Conservation (phyloP, 2,113 vertebrate species). For the Bungarus multicinctus region DNA sequence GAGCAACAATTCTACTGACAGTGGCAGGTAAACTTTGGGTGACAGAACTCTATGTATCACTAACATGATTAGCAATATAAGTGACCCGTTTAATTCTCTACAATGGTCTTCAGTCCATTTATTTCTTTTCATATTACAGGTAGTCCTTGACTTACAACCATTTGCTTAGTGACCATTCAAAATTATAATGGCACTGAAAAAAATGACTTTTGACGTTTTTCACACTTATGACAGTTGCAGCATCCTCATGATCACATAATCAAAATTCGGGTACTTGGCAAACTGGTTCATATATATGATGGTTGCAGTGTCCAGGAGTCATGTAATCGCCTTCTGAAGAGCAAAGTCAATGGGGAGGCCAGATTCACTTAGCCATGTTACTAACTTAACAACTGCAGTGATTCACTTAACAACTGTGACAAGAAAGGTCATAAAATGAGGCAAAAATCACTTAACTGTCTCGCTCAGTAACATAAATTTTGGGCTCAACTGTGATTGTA, state of each 20-base stretch:
- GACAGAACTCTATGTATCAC: background rate
- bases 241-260: background rate
- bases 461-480: background rate
- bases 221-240: background rate
- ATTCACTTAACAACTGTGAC: background rate
- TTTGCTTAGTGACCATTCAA: background rate
- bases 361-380: background rate
- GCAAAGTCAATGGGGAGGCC: background rate
- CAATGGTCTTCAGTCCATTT: background rate
- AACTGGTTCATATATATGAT: background rate
- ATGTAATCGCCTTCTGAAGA: background rate
- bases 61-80: background rate
- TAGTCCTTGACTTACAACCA: background rate
- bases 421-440: background rate
- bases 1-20: conserved; percentile 81
- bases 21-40: conserved; percentile 81
- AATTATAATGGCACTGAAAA: background rate
- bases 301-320: background rate
- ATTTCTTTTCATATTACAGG: background rate
- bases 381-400: background rate
- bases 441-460: background rate
- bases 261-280: background rate
- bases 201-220: background rate
- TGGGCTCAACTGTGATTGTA: background rate
- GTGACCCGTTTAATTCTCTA: background rate